Evolutionary conservation across 2,113 vertebrate species (phyloP).

Genomic region (Atherinomorus stipes): DNA sequence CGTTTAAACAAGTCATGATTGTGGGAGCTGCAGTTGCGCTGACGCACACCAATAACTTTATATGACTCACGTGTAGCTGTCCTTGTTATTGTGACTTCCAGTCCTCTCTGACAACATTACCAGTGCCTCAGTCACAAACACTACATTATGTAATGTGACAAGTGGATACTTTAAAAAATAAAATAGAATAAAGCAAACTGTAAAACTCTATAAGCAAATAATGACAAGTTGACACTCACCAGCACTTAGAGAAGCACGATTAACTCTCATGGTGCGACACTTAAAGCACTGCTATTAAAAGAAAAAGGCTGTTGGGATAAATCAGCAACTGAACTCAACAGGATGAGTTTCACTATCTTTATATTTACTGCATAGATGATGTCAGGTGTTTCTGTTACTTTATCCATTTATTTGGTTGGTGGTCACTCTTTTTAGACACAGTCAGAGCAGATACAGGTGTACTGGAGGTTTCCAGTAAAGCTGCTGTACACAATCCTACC

Average conservation of each 20-base stretch:
- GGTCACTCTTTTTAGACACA: neutral
- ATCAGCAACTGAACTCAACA: constrained; percentile 17
- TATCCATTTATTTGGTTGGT: too few relatives aligned
- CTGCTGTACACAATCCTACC: neutral
- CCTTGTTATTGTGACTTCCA: constrained; percentile 34
- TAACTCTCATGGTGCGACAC: constrained; percentile 3
- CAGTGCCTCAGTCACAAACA: constrained; percentile 39
- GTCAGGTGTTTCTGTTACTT: too few relatives aligned
- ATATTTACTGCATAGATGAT: too few relatives aligned
- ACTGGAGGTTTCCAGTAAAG: neutral
- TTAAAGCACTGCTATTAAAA: constrained; percentile 11
- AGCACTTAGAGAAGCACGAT: constrained; percentile 7
- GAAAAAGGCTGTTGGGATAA: constrained; percentile 9
- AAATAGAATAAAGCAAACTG: too few relatives aligned
- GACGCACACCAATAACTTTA: constrained; percentile 23
- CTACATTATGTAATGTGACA: constrained; percentile 48
- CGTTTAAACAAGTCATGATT: constrained; percentile 25
- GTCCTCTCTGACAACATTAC: constrained; percentile 38
- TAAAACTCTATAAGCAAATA: constrained; percentile 7
- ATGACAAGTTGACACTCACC: constrained; percentile 24
- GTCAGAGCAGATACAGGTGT: neutral
- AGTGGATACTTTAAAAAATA: constrained; percentile 46
- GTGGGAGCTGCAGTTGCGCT: constrained; percentile 24
- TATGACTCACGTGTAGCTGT: constrained; percentile 60
- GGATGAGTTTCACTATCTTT: neutral